Base-by-base conservation (phyloP, 35 echinoderm and acorn worm species). In the Ophioderma brevispina region DNA sequence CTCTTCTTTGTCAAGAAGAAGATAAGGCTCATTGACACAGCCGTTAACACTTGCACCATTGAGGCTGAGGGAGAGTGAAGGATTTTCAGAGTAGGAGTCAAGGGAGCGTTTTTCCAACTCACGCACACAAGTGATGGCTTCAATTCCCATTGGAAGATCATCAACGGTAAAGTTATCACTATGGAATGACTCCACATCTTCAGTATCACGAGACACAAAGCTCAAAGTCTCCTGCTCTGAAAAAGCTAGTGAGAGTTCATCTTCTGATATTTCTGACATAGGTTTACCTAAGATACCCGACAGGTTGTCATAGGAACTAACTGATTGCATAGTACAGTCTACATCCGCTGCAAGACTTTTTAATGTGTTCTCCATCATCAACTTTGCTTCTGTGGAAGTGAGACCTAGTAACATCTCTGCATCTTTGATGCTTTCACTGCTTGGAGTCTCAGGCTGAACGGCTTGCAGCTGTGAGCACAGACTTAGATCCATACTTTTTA, bases 81-180 rank as follows among this genome's bases (percentile, higher is more conserved):
- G 87, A 36, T 97, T 97, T 81, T 97, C 96, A 39, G 96, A 98
- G 79, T 89, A 94, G 40, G 93, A 89, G 86, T 98, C 96, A 49
- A 98, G 81, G 31, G 96, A 98, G 50, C 90, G 90, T 36, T 91
- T 80, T 25, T 89, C 96, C 33, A 98, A 52, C 70, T 94, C 89
- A 23, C 91, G 86, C 36, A 98, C 77, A 80, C 96, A 98, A 59
- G 92, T 92, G 35, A 94, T 84, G 38, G 96, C 96, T 87, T 98
- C 96, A 39, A 92, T 94, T 39, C 96, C 96, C 75, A 98, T 84
- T 32, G 96, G 96, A 81, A 98, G 91, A 43, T 98, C 96, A 92
- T 98, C 96, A 35, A 98, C 64, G 31, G 96, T 94, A 52, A 98
- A 81, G 21, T 84, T 91, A 31, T 87, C 93, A 76, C 88, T 80